Base-by-base conservation (phyloP, 2,797 vertebrate species). In the Myotis findleyi region DNA sequence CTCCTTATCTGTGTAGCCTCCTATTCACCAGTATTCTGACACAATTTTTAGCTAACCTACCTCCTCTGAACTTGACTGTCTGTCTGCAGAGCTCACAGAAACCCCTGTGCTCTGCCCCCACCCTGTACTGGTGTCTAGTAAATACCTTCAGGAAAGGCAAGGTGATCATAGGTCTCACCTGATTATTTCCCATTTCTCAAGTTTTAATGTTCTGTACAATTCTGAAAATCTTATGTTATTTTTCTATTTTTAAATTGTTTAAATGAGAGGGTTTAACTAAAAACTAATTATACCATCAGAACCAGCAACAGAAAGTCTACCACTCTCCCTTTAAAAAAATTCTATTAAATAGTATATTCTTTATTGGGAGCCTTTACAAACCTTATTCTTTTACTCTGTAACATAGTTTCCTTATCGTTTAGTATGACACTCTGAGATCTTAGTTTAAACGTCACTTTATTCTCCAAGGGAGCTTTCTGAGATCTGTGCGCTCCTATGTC, bases 401-500 rank as follows among this genome's bases (percentile, higher is more conserved):
- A 36, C 3, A 38, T 13, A 77, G 33, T 66, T 21, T 30, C 13
- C 16, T 66, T 84, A 64, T 64, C 21, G 5, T 49, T 73, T 77
- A 84, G 1, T 47, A 18, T 73, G 0, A 69, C 0, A 38, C n/a
- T 9, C 77, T 77, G 9, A 33, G 6, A 18, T 83, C 2, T 86
- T 76, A 25, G 12, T 25, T 73, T 41, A 79, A 71, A 49, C 57
- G 14, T 23, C 18, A 38, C 1, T 36, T 64, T 13, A 18, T 8
- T 0, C 14, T 25, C 3, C 2, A 27, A 25, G 11, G 7, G 66
- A 73, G 23, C 4, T 51, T 5, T 21, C 36, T 36, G 36, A 18
- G 30, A 7, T 66, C 13, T 47, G 7, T 30, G 17, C 53, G 2
- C 14, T 3, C 0, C 27, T 5, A n/a, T 11, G 17, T 23, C 1